Evolutionary conservation across 2,797 vertebrate species (phyloP).

Genomic region (Intellagama lesueurii): DNA sequence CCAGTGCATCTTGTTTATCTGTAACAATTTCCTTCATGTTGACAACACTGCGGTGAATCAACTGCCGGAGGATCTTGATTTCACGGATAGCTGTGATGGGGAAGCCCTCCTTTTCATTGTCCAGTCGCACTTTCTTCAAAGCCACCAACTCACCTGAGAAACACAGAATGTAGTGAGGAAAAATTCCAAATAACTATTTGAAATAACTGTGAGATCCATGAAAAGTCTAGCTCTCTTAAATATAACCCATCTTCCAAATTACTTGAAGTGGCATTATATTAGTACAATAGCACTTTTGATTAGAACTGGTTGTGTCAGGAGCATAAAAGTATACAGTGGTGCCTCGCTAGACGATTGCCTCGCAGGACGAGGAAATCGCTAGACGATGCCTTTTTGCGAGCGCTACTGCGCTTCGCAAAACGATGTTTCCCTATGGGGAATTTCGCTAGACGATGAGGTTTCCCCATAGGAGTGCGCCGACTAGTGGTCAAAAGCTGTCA

Average conservation of each 20-base stretch:
- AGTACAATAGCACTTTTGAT: neutral
- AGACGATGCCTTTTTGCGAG: no score
- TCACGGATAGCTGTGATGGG: slow-evolving; percentile 99
- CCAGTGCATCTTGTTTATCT: slow-evolving; percentile 97
- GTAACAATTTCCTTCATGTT: slow-evolving; percentile 99
- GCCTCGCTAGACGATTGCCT: no score
- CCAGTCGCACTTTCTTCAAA: slow-evolving; percentile 96
- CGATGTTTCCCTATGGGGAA: no score
- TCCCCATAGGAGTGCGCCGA: no score
- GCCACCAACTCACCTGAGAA: slow-evolving; percentile 92
- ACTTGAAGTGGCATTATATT: neutral
- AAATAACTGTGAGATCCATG: neutral
- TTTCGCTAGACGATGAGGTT: no score
- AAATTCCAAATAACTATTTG: neutral
- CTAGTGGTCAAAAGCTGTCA: no score
- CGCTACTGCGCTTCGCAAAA: no score
- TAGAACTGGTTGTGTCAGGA: neutral
- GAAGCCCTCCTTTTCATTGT: slow-evolving; percentile 99
- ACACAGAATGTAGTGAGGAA: neutral
- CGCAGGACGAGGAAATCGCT: no score
- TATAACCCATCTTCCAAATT: no score
- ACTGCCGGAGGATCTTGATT: slow-evolving; percentile 97
- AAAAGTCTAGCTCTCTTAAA: neutral
- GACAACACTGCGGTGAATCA: slow-evolving; percentile 96
- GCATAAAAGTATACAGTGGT: neutral